Evolutionary conservation across 2,888 invertebrate genomes (phyloP).

Genomic region (Mythimna vitellina): DNA sequence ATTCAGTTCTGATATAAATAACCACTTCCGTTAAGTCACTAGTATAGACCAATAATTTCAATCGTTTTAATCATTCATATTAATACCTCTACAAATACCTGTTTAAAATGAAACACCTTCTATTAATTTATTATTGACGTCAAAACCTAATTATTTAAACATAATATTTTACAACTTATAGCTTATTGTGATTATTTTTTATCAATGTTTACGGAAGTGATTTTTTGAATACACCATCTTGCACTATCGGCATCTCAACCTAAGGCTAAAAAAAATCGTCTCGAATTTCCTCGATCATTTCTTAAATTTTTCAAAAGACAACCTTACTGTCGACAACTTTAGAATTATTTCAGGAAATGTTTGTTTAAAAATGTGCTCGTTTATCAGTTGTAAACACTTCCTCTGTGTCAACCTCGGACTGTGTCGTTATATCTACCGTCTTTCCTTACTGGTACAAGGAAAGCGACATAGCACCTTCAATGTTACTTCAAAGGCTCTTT

Average conservation of each 20-base stretch:
- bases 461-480: conserved; percentile 35
- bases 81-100: background rate
- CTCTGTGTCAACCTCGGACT: conserved; percentile 42
- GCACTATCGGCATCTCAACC: background rate
- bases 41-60: background rate
- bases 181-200: background rate
- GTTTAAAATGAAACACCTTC: background rate
- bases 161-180: background rate
- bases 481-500: conserved; percentile 15
- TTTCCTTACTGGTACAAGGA: conserved; percentile 56
- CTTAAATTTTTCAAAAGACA: conserved; percentile 10
- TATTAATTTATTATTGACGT: conserved; percentile 25
- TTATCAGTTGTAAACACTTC: conserved; percentile 40
- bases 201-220: conserved; percentile 25
- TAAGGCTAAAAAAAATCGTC: background rate
- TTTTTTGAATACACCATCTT: background rate
- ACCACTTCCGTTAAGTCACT: too few relatives aligned
- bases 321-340: conserved; percentile 5
- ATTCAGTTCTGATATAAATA: too few relatives aligned
- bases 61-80: background rate
- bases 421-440: conserved; percentile 10
- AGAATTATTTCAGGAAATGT: conserved; percentile 41
- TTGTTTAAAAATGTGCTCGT: conserved; percentile 20
- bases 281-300: background rate
- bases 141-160: background rate